phyloP scores from a whole-genome alignment of 2,888 invertebrate genomes.

The Heteropelma amictum region DNA sequence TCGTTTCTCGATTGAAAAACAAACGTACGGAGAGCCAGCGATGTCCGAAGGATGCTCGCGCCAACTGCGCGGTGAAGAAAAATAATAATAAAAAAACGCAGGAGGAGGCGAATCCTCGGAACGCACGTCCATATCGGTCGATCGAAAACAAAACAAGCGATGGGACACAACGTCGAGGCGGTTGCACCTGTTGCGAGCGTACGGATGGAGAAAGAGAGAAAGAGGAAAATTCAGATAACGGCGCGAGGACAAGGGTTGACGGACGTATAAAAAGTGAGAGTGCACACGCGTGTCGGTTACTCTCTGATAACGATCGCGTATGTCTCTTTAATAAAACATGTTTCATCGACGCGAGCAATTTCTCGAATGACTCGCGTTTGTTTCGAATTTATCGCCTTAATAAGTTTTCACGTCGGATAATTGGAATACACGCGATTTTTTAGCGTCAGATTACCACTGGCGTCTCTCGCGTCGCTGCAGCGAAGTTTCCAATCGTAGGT shows the following conservation, averaged over 20 bases:
- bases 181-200: slow-evolving; percentile 35
- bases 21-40: too few relatives aligned
- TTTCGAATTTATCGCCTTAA: too few relatives aligned
- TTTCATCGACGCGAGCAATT: not conserved
- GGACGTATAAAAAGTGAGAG: slow-evolving; percentile 31
- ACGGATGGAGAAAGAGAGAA: slow-evolving; percentile 11
- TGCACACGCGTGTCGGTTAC: slow-evolving; percentile 7
- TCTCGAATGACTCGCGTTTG: not conserved
- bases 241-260: slow-evolving; percentile 16
- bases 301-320: slow-evolving; percentile 25
- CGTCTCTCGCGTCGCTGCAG: too few relatives aligned
- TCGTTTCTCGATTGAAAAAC: too few relatives aligned
- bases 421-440: too few relatives aligned
- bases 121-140: slow-evolving; percentile 3
- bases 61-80: not conserved
- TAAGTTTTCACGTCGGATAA: too few relatives aligned
- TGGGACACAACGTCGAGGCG: slow-evolving; percentile 19
- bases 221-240: slow-evolving; percentile 5
- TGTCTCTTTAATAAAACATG: not conserved
- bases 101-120: not conserved
- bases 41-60: not conserved
- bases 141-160: not conserved
- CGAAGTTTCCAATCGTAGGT: too few relatives aligned
- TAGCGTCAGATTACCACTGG: too few relatives aligned
- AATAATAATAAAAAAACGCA: not conserved